Base-by-base conservation (phyloP, 2,888 invertebrate genomes). In the Pandemis heparana region DNA sequence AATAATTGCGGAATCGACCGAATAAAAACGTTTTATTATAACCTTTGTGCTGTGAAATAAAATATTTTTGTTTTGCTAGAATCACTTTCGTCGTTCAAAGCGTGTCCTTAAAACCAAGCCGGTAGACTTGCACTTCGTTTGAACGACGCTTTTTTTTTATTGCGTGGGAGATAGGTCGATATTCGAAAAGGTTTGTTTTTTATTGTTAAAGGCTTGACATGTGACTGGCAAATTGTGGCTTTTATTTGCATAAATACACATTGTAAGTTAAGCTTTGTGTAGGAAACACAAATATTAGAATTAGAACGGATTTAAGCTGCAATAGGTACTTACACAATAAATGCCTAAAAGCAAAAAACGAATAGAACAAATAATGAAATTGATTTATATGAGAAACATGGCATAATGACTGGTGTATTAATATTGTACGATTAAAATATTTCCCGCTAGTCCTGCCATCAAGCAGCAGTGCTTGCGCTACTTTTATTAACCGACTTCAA, bases 1-100 rank as follows among this genome's bases (percentile, higher is more conserved):
- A 84, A 84, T 86, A 83, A 88, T 86, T 88, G 86, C 85, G 79
- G 86, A 87, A 85, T 87, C 84, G 84, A 85, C 80, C 81, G 83
- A 85, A 87, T 84, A 82, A 87, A 86, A 84, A 85, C 79, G 84
- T 85, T 90, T 88, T 88, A 82, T 84, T 82, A 83, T 81, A 85
- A 86, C 85, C 85, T 86, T 83, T 78, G 81, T 83, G 80, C 80
- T 78, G 66, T 65, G 76, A 74, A 78, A 81, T 68, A 82, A 79
- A 80, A 79, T 79, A 80, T 79, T 77, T 80, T 79, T 79, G 46
- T 14, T 71, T 53, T 64, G 65, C 73, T 32, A 43, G 5, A 61
- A 53, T 18, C 38, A 46, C 48, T 16, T 60, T 71, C 73, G 76
- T 64, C 60, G 59, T 23, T 39, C 10, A 23, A 60, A 71, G 63